These are phyloP conservation scores for Indicator maculatus DNA, from an alignment of 2,113 vertebrate genomes.

Conservation along the genomic window DNA sequence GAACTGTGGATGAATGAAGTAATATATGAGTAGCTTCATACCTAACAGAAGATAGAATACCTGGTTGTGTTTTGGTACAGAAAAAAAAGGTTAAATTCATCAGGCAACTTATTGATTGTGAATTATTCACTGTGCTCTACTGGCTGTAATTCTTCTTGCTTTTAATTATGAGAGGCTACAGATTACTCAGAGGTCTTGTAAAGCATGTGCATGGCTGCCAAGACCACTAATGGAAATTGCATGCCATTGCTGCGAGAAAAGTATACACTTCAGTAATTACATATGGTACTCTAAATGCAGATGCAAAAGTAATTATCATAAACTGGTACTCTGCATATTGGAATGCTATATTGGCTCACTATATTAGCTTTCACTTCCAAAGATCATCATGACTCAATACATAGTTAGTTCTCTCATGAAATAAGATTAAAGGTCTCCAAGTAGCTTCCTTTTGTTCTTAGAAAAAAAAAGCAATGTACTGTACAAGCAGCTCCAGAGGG, in stretches of 20 bases:
- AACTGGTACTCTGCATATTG: slow-evolving; percentile 42
- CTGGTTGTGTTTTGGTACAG: not conserved
- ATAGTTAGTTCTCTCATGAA: not conserved
- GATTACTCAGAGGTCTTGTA: slow-evolving; percentile 65
- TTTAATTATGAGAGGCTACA: slow-evolving; percentile 61
- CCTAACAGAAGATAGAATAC: not conserved
- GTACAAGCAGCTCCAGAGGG: not conserved
- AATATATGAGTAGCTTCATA: not conserved
- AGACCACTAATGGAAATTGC: slow-evolving; percentile 60
- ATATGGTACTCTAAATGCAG: slow-evolving; percentile 52
- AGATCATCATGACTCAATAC: not conserved
- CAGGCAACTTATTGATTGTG: slow-evolving; percentile 10
- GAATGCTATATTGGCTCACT: slow-evolving; percentile 13
- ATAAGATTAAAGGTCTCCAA: not conserved
- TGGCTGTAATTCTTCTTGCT: slow-evolving; percentile 37
- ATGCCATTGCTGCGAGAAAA: slow-evolving; percentile 51
- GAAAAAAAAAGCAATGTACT: not conserved
- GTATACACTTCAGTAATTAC: slow-evolving; percentile 63
- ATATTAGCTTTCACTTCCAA: not conserved
- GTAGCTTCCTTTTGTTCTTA: slow-evolving; percentile 4
- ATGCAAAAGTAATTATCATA: slow-evolving; percentile 64
- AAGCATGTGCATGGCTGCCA: slow-evolving; percentile 52
- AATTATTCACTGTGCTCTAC: slow-evolving; percentile 41
- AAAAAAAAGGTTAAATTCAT: slow-evolving; percentile 36
- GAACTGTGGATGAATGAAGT: not conserved